Evolutionary conservation across 2,797 vertebrate genomes (phyloP), one percentile per base, ranked within the genome.

Genomic region (Xenops minutus): DNA sequence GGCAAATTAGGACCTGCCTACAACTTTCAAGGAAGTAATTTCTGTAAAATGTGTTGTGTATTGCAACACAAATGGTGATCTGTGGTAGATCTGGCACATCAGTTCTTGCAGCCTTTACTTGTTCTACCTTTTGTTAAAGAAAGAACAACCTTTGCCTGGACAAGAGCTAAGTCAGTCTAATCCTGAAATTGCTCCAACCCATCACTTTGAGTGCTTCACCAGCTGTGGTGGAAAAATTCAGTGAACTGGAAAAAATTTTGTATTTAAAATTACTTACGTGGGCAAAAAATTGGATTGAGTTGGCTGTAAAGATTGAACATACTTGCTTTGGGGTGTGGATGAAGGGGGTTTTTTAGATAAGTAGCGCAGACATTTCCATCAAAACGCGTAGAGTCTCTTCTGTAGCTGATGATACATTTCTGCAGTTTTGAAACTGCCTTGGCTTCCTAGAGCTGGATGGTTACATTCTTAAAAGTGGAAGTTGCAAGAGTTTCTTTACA

Each of bases 11-110:
- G 32, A 93, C 62, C 51, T 81, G 66, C 23, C 32, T 69, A 6
- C 37, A 81, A 49, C 66, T 92, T 91, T 93, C 54, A 96, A 91
- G 88, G 96, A 96, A 94, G 93, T 93, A 71, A 82, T 74, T 91
- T 95, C 76, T 88, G 36, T 91, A 55, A 84, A 85, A 19, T 52
- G 44, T 68, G 32, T 30, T 10, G 8, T 15, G 7, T 54, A 30
- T 89, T 94, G 78, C 83, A 88, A 86, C 56, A 83, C 17, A 32
- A 49, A 43, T 54, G 21, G 44, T 83, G 79, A 54, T 32, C 69
- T 14, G 3, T 61, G 76, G 27, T 80, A 59, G 61, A 49, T 76
- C 48, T 75, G 55, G 71, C 55, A 68, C n/a, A 46, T 17, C n/a
- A 67, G 24, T 64, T 90, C 46, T 85, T 85, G 77, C 39, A 76